A percentile compares a stretch with the other conserved stretches of the same genome.
phyloP scores from a whole-genome alignment of 2,888 invertebrate genomes.

The Dorcus hopei region DNA sequence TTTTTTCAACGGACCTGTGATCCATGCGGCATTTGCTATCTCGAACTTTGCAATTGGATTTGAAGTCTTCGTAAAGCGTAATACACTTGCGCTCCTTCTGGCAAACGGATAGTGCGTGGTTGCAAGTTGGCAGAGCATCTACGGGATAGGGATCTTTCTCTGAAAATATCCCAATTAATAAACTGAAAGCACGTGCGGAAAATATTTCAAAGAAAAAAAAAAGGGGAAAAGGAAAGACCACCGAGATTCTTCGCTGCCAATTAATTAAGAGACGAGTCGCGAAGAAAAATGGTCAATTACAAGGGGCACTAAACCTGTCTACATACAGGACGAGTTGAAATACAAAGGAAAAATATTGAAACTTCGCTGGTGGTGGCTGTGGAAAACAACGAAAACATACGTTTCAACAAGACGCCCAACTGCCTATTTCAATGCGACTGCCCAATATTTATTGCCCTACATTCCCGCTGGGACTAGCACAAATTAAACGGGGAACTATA shows the following conservation, averaged over 20 bases:
- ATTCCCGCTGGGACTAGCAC: slow-evolving; percentile 28
- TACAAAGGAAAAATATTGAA: slow-evolving; percentile 34
- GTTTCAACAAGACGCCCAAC: slow-evolving; percentile 32
- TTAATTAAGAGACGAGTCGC: too few relatives aligned
- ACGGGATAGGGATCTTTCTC: slow-evolving; percentile 88
- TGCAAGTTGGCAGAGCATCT: slow-evolving; percentile 86
- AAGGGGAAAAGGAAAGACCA: background rate
- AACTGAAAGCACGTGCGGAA: background rate
- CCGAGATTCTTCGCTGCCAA: too few relatives aligned
- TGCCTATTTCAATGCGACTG: slow-evolving; percentile 34
- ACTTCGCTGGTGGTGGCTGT: slow-evolving; percentile 17
- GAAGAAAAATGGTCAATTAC: slow-evolving; percentile 46
- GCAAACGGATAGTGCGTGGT: slow-evolving; percentile 83
- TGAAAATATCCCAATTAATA: slow-evolving; percentile 46
- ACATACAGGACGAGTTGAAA: slow-evolving; percentile 34
- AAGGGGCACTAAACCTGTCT: slow-evolving; percentile 55
- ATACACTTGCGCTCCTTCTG: slow-evolving; percentile 78
- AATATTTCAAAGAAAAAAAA: slow-evolving; percentile 2
- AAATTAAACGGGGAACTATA: slow-evolving; percentile 32
- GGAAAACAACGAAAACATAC: slow-evolving; percentile 34
- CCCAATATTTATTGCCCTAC: slow-evolving; percentile 32
- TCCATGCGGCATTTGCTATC: slow-evolving; percentile 88
- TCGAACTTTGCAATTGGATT: slow-evolving; percentile 80
- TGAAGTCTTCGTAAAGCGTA: slow-evolving; percentile 81
- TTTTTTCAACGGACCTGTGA: slow-evolving; percentile 62